Base-by-base conservation (phyloP, 2,113 vertebrate genomes). In the Entomyzon cyanotis region DNA sequence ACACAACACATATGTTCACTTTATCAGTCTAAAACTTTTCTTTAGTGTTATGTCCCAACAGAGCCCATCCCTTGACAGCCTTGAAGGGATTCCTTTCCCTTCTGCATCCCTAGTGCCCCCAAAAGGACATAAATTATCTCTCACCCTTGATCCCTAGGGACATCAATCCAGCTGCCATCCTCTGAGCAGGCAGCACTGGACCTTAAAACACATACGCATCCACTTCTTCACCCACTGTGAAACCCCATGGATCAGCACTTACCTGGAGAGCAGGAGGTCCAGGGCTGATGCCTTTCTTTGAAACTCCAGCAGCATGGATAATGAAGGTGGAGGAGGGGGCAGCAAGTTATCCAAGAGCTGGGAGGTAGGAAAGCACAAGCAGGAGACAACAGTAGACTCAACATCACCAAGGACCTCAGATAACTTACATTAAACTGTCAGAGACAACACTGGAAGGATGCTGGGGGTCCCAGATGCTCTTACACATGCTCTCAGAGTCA, bases 301-400 rank as follows among this genome's bases (percentile, higher is more conserved):
- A 65, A 87, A 42, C 4, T 64, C 41, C 39, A 64, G 33, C 67
- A 60, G 31, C 12, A 41, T 2, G 1, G 11, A 49, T 24, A 73
- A 15, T 42, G 12, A 42, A 28, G 22, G 42, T 14, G 8, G 39
- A 0, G 4, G 11, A 19, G 3, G 6, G 8, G 6, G 4, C n/a
- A 74, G 31, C 56, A 63, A 47, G 41, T 73, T 60, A 60, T 41
- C 53, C 31, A 18, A 56, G 58, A 82, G 24, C 62, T 31, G 31
- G 30, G 24, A 82, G 22, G 22, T 53, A 71, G 62, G 31, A 86
- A 84, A 73, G 35, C 27, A 30, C 41, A 47, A 59, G 44, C 31
- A 60, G 12, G 7, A 41, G 25, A 41, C 49, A 84, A 62, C 4
- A 49, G 35, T 15, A 76, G 37, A 46, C 22, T 42, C 2, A 69